Base-by-base conservation (phyloP, 1,140 invertebrate genomes). In the Homalodisca vitripennis region DNA sequence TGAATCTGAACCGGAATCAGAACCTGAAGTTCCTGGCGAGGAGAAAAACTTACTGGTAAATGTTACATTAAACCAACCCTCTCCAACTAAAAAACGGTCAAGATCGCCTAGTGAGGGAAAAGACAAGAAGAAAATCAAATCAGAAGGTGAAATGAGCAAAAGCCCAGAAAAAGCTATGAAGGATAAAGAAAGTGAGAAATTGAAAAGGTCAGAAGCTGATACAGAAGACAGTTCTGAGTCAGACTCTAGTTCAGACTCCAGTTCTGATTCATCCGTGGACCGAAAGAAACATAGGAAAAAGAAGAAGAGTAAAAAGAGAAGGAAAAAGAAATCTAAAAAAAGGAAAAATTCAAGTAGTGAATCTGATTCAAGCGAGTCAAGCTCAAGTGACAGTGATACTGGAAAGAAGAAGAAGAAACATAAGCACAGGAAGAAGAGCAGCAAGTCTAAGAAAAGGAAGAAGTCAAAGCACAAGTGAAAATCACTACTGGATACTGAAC, bases 381-480 rank as follows among this genome's bases (percentile, higher is more conserved):
- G 68, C 46, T 64, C 68, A 29, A 60, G 51, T 22, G 68, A 69
- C 13, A 72, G 73, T 20, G 72, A 72, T 60, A 22, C 47, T 20
- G 69, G 65, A 13, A 66, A 71, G 31, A 72, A 71, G 63, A 75
- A 74, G 48, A 73, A 70, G 30, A 71, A 73, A 51, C 71, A 75
- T 2, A 74, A 74, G 53, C 72, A 74, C 46, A 75, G 73, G 34
- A 71, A 70, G 20, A 72, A 73, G 55, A 75, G 73, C 46, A 70
- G 60, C 32, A 71, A 73, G 17, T 62, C 72, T 0, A 75, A 74
- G 53, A 76, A 76, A 63, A 72, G 71, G 34, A 76, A 76, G 69
- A 75, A 75, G 70, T 68, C 71, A 24, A 76, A 75, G n/a, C 57
- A 69, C 22, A 62, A 69, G 29, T 69, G 64, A 69, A 3, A 32